Conservation (phyloP, 2,797 vertebrate species). For the Lutjanus campechanus region DNA sequence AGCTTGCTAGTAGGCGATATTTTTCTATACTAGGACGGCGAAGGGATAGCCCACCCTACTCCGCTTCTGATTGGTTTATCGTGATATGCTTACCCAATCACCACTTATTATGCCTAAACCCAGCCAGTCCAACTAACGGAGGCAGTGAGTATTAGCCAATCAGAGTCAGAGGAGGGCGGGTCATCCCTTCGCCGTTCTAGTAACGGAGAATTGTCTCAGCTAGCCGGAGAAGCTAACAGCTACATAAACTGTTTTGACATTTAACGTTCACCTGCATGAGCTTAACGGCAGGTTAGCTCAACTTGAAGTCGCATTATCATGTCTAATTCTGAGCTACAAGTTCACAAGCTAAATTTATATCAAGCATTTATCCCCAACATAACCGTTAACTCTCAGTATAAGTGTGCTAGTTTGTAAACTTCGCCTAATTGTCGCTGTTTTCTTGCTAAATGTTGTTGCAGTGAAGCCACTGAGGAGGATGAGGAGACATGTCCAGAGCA, state of each 20-base stretch:
- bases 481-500: slow-evolving; percentile 15
- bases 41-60: too few relatives aligned
- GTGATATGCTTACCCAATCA: too few relatives aligned
- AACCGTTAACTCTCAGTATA: neutral
- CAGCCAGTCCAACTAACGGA: too few relatives aligned
- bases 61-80: too few relatives aligned
- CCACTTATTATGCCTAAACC: too few relatives aligned
- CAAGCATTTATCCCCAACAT: rapidly evolving
- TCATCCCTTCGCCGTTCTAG: too few relatives aligned
- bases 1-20: neutral
- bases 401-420: slow-evolving; percentile 16
- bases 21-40: too few relatives aligned
- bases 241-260: slow-evolving; percentile 31
- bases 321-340: neutral
- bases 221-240: slow-evolving; percentile 64
- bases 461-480: slow-evolving; percentile 36
- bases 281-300: neutral
- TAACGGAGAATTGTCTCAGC: slow-evolving; percentile 1
- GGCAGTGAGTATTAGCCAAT: too few relatives aligned
- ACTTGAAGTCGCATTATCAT: too few relatives aligned
- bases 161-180: too few relatives aligned
- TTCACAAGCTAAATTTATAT: too few relatives aligned
- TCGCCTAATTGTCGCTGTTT: neutral
- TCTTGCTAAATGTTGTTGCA: neutral
- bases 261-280: neutral